Percentiles rank a stretch among this genome's conserved stretches.
phyloP scores from a whole-genome alignment of 1,140 invertebrate species.

The Drosophila santomea region DNA sequence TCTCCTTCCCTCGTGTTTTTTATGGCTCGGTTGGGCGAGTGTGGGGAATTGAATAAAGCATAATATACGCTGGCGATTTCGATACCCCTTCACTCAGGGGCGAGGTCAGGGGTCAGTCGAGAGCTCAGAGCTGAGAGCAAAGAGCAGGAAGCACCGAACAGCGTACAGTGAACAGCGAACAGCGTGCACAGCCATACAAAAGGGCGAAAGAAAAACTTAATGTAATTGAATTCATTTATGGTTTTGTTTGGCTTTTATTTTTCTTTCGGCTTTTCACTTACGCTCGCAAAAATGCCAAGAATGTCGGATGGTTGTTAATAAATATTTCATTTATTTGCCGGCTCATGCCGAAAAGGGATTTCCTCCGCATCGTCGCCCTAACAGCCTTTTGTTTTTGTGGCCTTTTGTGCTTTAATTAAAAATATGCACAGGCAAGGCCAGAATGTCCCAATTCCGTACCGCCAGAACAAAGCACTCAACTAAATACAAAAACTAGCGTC shows the following conservation, averaged over 20 bases:
- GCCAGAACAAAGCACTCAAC: slow-evolving; percentile 72
- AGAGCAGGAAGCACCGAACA: not conserved
- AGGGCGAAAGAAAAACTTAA: slow-evolving; percentile 67
- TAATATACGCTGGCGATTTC: slow-evolving; percentile 58
- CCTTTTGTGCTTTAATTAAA: slow-evolving; percentile 80
- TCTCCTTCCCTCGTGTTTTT: slow-evolving; percentile 41
- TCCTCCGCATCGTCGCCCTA: slow-evolving; percentile 11
- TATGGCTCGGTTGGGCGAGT: slow-evolving; percentile 49
- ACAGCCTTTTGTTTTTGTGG: slow-evolving; percentile 66
- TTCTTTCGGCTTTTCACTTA: slow-evolving; percentile 62
- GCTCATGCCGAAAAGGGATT: slow-evolving; percentile 55
- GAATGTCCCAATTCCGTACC: slow-evolving; percentile 53
- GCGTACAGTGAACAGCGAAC: not conserved
- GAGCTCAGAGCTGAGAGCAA: not conserved
- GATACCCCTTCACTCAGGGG: slow-evolving; percentile 48
- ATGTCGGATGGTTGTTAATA: slow-evolving; percentile 77
- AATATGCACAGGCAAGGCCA: slow-evolving; percentile 74
- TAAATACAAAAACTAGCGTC: slow-evolving; percentile 71
- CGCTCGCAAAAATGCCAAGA: slow-evolving; percentile 72
- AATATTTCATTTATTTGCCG: slow-evolving; percentile 79
- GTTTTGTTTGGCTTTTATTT: slow-evolving; percentile 73
- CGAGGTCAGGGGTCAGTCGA: slow-evolving; percentile 49
- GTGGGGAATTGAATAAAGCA: slow-evolving; percentile 64
- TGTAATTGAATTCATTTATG: slow-evolving; percentile 83
- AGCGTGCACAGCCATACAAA: slow-evolving; percentile 25